Conservation (phyloP, 2,888 invertebrate genomes). For the Drymonia ruficornis region DNA sequence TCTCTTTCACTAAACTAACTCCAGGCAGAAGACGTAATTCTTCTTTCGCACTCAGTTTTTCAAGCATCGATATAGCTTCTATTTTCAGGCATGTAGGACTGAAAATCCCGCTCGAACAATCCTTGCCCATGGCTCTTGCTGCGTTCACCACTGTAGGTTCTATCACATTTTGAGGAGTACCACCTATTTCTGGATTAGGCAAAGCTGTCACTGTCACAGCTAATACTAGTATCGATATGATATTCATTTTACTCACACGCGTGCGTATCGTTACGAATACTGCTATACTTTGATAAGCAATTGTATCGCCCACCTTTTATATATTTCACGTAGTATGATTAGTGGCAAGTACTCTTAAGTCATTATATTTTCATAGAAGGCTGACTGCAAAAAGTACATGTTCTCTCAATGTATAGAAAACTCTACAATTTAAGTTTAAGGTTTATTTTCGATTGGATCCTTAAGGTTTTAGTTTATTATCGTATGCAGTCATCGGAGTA, state of each 20-base stretch:
- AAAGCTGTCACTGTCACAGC: constrained; percentile 54
- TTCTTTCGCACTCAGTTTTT: constrained; percentile 71
- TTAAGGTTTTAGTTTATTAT: constrained; percentile 64
- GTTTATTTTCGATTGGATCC: constrained; percentile 36
- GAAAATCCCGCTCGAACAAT: constrained; percentile 71
- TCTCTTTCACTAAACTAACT: constrained; percentile 89
- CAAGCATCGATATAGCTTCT: constrained; percentile 73
- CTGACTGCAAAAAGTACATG: constrained; percentile 69
- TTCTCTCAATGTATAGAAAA: constrained; percentile 26
- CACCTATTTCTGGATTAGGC: constrained; percentile 63
- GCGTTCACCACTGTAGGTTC: constrained; percentile 54
- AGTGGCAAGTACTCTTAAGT: constrained; percentile 64
- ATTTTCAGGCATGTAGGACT: constrained; percentile 75
- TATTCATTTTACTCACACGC: constrained; percentile 58
- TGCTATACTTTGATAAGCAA: constrained; percentile 73
- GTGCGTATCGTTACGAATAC: constrained; percentile 63
- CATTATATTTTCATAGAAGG: constrained; percentile 83
- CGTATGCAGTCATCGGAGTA: constrained; percentile 65
- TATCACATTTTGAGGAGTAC: constrained; percentile 42
- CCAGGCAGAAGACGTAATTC: constrained; percentile 70
- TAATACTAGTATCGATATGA: constrained; percentile 48
- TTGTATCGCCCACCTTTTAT: constrained; percentile 74
- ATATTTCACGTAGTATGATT: constrained; percentile 76
- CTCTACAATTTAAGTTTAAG: constrained; percentile 27
- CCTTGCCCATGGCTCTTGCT: constrained; percentile 65